Conservation (phyloP, 1,140 invertebrate genomes). For the Tyrophagus putrescentiae region DNA sequence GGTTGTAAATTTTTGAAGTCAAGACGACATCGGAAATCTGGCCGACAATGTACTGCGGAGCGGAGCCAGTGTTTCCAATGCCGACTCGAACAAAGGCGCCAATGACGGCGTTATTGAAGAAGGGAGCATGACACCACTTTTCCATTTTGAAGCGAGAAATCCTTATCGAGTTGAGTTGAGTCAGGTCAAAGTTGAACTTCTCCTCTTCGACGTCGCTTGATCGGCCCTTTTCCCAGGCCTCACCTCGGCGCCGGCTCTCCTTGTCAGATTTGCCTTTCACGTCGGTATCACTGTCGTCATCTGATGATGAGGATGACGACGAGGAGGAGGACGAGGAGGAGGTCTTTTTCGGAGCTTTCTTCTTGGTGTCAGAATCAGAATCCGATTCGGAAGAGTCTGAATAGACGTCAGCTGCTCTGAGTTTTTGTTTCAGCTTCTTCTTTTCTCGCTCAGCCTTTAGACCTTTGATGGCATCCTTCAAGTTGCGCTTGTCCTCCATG, state of each 20-base stretch:
- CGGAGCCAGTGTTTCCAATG: slow-evolving; percentile 64
- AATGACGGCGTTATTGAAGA: slow-evolving; percentile 71
- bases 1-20: slow-evolving; percentile 81
- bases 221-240: slow-evolving; percentile 30
- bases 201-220: slow-evolving; percentile 27
- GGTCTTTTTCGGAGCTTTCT: slow-evolving; percentile 30
- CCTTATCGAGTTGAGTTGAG: slow-evolving; percentile 72
- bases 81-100: slow-evolving; percentile 92
- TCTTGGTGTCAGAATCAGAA: slow-evolving; percentile 48
- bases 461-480: slow-evolving; percentile 70
- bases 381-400: slow-evolving; percentile 60
- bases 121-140: slow-evolving; percentile 85
- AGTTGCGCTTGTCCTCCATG: slow-evolving; percentile 60
- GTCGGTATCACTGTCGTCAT: slow-evolving; percentile 26
- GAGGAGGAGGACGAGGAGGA: slow-evolving; percentile 21
- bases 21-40: slow-evolving; percentile 89
- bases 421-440: slow-evolving; percentile 47
- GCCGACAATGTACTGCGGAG: slow-evolving; percentile 74
- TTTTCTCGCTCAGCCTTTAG: slow-evolving; percentile 76
- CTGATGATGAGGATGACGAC: slow-evolving; percentile 23
- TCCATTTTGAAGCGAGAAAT: slow-evolving; percentile 83
- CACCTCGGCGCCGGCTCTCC: slow-evolving; percentile 32
- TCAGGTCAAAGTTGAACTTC: slow-evolving; percentile 49
- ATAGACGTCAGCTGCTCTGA: slow-evolving; percentile 87
- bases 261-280: slow-evolving; percentile 26